Percentiles rank a stretch among this genome's conserved stretches.
phyloP scores from a whole-genome alignment of 2,797 vertebrate species.

The Ptychadena robeensis region DNA sequence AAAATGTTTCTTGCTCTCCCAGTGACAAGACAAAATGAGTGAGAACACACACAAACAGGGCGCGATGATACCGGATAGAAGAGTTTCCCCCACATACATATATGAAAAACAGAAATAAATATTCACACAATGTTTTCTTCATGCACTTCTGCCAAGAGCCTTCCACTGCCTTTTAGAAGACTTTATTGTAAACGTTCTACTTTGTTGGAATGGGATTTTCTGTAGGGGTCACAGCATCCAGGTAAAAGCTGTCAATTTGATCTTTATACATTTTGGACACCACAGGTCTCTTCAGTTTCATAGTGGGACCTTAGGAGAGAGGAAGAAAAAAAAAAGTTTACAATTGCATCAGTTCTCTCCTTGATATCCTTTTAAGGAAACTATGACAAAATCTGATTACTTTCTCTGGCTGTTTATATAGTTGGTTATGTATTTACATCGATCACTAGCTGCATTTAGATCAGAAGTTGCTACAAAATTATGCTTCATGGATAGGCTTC shows the following conservation, averaged over 20 bases:
- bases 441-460: no score
- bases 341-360: no score
- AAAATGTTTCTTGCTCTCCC: background rate
- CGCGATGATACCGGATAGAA: background rate
- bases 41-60: background rate
- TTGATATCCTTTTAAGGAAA: no score
- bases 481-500: no score
- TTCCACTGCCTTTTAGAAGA: background rate
- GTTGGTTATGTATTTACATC: no score
- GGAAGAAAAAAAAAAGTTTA: background rate
- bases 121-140: background rate
- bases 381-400: no score
- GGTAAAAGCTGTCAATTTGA: conserved; percentile 85
- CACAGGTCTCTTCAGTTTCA: conserved; percentile 86
- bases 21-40: background rate
- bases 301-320: conserved; percentile 83
- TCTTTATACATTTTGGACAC: conserved; percentile 86
- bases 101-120: background rate
- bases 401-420: no score
- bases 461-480: no score
- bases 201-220: conserved; percentile 71
- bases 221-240: conserved; percentile 75
- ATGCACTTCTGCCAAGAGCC: background rate
- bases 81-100: background rate
- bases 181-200: conserved; percentile 18